Evolutionary conservation across 2,888 invertebrate genomes (phyloP).

Genomic region (Lutraria lutraria): DNA sequence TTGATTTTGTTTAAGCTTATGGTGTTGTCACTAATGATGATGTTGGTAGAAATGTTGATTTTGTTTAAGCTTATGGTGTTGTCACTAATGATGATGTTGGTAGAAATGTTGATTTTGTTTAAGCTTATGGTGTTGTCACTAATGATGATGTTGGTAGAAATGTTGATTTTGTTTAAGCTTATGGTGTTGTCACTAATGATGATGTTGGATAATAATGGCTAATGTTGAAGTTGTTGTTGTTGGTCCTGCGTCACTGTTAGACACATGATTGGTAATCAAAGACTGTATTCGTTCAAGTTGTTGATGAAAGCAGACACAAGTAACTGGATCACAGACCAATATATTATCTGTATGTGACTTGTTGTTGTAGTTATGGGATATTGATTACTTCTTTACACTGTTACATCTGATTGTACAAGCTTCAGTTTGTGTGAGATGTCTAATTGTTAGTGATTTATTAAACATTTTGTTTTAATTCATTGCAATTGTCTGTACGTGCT

Average conservation of each 20-base stretch:
- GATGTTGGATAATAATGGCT: not conserved
- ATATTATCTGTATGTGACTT: constrained; percentile 8
- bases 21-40: no score
- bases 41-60: no score
- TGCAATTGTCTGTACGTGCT: no score
- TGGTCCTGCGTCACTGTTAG: not conserved
- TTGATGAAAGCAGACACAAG: constrained; percentile 7
- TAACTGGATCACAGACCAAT: constrained; percentile 1
- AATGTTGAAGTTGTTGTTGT: not conserved
- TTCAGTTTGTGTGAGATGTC: no score
- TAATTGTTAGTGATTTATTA: no score
- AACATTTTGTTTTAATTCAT: no score
- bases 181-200: no score
- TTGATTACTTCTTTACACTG: not conserved
- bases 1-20: not conserved
- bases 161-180: not conserved
- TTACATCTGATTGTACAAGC: not conserved
- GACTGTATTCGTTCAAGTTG: not conserved
- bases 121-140: no score
- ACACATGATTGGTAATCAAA: not conserved
- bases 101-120: no score
- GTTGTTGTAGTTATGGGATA: not conserved
- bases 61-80: no score
- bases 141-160: not conserved
- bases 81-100: not conserved